Evolutionary conservation across 2,888 invertebrate species (phyloP).

Genomic region (Hemaris fuciformis): DNA sequence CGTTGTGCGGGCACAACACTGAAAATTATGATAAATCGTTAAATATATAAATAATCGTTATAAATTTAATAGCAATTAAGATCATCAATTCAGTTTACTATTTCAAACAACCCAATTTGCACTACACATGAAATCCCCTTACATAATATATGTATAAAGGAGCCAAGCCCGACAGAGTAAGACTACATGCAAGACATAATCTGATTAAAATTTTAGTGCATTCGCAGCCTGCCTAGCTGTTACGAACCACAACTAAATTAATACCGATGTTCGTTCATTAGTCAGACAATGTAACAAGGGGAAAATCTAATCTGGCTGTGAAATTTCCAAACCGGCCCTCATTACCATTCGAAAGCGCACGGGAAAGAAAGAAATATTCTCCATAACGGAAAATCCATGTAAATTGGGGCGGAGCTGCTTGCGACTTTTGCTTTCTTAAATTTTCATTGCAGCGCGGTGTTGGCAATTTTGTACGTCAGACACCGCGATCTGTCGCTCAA

Average conservation of each 20-base stretch:
- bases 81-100: too few relatives aligned
- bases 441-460: constrained; percentile 45
- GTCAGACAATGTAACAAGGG: constrained; percentile 49
- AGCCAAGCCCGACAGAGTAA: background rate
- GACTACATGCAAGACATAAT: background rate
- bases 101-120: too few relatives aligned
- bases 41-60: too few relatives aligned
- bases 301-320: constrained; percentile 66
- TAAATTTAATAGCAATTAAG: too few relatives aligned
- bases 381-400: constrained; percentile 71
- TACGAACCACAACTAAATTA: constrained; percentile 32
- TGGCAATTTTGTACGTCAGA: constrained; percentile 49
- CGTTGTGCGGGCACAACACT: too few relatives aligned
- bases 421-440: constrained; percentile 58
- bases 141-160: too few relatives aligned
- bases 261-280: constrained; percentile 42
- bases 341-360: constrained; percentile 68
- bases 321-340: constrained; percentile 67
- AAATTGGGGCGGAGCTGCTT: constrained; percentile 66
- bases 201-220: background rate
- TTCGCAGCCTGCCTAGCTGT: background rate
- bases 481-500: constrained; percentile 38
- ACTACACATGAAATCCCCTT: too few relatives aligned
- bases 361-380: constrained; percentile 62
- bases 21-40: too few relatives aligned